Evolutionary conservation across 2,888 invertebrate genomes (phyloP), one percentile per base, ranked within the genome.

Genomic region (Resseliella maxima): DNA sequence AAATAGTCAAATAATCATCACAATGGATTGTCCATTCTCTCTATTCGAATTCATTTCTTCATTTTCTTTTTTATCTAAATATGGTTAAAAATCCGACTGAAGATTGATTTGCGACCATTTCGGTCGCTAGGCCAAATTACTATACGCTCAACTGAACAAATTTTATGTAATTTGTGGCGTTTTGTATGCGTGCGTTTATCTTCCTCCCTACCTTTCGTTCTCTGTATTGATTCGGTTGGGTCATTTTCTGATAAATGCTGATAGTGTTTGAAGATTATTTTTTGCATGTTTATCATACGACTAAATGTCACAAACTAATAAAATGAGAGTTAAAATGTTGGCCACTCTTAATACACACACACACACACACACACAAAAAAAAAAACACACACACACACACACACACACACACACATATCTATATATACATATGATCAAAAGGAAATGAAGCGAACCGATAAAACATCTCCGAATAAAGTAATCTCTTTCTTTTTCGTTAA

Each of bases 31-130:
- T 59, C 24, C 24, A 24, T n/a, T 8, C 41, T 50, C 50, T n/a
- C n/a, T n/a, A n/a, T n/a, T n/a, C n/a, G n/a, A n/a, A n/a, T n/a
- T 27, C 59, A 27, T 12, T 50, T 18, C 5, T 18, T 50, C 5
- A 59, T 59, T 27, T 2, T n/a, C 6, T 59, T 59, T 50, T 50
- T 15, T 59, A 5, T n/a, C 59, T 24, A 59, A 59, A 59, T 59
- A 24, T 59, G 59, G 59, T 6, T n/a, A 59, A 27, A 5, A 12
- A 59, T n/a, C 27, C 18, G 59, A 50, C 18, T 18, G 18, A 59
- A 59, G 59, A 59, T 59, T 59, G 59, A 59, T 59, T 24, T 59
- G 24, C 27, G n/a, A 50, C 46, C 59, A 59, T 59, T 59, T 59
- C 59, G 2, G 27, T 59, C 59, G 59, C 27, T 59, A 59, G 18